Base-by-base conservation (phyloP, 2,797 vertebrate species). In the Gila robusta region DNA sequence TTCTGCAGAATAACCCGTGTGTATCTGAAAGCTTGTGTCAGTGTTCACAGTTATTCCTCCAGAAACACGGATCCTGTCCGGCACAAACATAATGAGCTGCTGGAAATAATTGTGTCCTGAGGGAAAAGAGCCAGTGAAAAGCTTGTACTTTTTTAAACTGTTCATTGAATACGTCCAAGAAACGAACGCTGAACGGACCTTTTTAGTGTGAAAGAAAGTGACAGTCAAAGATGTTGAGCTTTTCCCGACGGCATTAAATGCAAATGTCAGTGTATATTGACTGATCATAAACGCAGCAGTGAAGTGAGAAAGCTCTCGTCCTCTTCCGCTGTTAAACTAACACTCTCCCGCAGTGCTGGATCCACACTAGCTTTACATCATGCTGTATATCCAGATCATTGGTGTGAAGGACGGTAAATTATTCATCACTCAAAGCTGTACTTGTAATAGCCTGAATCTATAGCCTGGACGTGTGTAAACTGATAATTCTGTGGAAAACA, bases 51-150 rank as follows among this genome's bases (percentile, higher is more conserved):
- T 21, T 54, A 21, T 54, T 52, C 6, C 52, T 54, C 17, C 19
- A 21, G 52, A 54, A 54, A 54, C 52, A 54, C 19, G 6, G 47
- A 49, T 16, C 49, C 5, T 19, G 49, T 54, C 16, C 49, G 49
- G 16, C 49, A 54, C 52, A 7, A 21, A 54, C 52, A 49, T 17
- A 49, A 54, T 54, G 52, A 54, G 52, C 47, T 49, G 52, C 52
- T 8, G 52, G 19, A 89, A 86, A 90, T 89, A 82, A 91, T 89
- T 81, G 82, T 86, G 80, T 90, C 90, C 83, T 88, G 35, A 56
- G 80, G 81, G 85, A 86, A 41, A 21, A 67, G 66, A 78, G 72
- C 86, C 39, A 44, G 81, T 14, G 76, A 87, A 86, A 91, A 87
- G 69, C 59, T 70, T 86, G 54, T 76, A 47, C 64, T 86, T 70